Evolutionary conservation across 2,797 vertebrate species (phyloP).

Genomic region (Myiotriccus ornatus): DNA sequence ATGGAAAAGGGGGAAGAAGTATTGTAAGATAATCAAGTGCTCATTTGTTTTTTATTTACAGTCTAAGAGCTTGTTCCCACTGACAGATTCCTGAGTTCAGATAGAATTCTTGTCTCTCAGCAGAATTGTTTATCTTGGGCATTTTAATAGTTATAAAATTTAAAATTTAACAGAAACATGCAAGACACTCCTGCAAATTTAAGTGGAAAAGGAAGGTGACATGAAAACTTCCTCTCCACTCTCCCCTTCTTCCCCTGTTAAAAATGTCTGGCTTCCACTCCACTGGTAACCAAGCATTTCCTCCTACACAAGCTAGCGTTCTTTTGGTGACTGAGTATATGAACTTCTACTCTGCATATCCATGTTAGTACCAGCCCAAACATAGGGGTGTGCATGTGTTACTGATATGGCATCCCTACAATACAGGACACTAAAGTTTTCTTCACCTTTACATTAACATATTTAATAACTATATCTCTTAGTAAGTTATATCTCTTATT

Average conservation of each 20-base stretch:
- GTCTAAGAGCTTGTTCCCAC: neutral
- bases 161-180: neutral
- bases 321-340: neutral
- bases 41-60: conserved; percentile 21
- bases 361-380: neutral
- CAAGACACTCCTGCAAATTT: neutral
- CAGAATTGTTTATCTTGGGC: neutral
- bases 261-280: neutral
- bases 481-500: too few species aligned
- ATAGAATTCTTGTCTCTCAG: neutral
- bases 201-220: neutral
- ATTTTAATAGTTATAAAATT: neutral
- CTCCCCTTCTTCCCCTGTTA: neutral
- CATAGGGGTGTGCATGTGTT: accelerated
- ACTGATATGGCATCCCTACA: neutral
- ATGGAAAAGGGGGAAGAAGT: neutral
- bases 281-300: neutral
- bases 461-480: neutral
- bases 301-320: neutral
- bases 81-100: neutral
- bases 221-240: neutral
- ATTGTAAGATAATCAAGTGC: neutral
- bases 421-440: neutral
- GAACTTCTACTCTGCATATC: neutral
- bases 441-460: neutral